Base-by-base conservation (phyloP, 1,140 invertebrate species). In the Drosophila punjabiensis region DNA sequence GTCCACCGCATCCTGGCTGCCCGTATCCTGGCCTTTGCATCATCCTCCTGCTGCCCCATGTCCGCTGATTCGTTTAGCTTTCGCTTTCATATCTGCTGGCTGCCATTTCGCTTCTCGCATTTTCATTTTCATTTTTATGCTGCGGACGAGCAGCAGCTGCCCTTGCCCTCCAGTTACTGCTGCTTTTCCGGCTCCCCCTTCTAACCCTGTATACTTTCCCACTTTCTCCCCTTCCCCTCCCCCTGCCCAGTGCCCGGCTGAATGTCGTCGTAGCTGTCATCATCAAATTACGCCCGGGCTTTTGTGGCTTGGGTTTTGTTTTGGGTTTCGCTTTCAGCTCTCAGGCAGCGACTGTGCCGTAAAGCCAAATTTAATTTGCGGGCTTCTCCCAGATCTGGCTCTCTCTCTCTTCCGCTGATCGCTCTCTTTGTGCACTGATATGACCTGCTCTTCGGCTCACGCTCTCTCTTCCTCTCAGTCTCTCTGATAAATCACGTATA, bases 201-300 rank as follows among this genome's bases (percentile, higher is more conserved):
- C 39, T 39, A 10, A 11, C 24, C 7, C 43, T 13, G 10, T 4
- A 28, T 7, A 35, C 35, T 10, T 28, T n/a, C 14, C 18, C 20
- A 18, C 14, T 5, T n/a, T 33, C 39, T 6, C n/a, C 33, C 13
- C 35, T 14, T 13, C 7, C 9, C n/a, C 43, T 8, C 3, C 43
- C 18, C 37, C 13, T 5, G 10, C 11, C 37, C 13, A 2, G n/a
- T 13, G 10, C 5, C 48, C 24, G 14, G 4, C 48, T 58, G 47
- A 52, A 63, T 71, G 76, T 63, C 73, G 73, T 56, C 76, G 66
- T 73, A 69, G 74, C 78, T 89, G 85, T 90, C 85, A 89, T 88
- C 85, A 89, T 89, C 79, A 85, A 89, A 90, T 89, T 89, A 85
- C 86, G 82, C 62, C 62, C 39, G 28, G 37, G 70, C 81, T 79